Percentiles rank a stretch among this genome's conserved stretches.
Evolutionary conservation across 2,888 invertebrate genomes (phyloP).

Genomic region (Diogma glabrata): DNA sequence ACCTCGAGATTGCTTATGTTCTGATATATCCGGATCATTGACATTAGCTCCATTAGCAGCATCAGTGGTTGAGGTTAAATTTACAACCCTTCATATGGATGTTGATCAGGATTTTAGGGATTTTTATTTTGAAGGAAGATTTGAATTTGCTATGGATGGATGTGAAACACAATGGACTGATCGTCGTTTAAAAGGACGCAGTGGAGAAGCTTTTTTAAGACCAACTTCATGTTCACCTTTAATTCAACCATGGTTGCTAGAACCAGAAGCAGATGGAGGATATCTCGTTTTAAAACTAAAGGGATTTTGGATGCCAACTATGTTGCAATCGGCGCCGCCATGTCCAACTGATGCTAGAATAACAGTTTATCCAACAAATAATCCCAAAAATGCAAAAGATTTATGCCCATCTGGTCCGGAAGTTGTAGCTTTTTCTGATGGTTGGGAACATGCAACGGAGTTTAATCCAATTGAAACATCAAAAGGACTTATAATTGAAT

Average conservation of each 20-base stretch:
- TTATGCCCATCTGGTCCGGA: constrained; percentile 45
- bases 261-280: constrained; percentile 56
- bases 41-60: constrained; percentile 57
- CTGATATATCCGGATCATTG: constrained; percentile 53
- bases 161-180: constrained; percentile 56
- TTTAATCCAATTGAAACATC: constrained; percentile 15
- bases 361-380: constrained; percentile 44
- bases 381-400: constrained; percentile 31
- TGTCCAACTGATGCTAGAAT: constrained; percentile 62
- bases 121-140: constrained; percentile 66
- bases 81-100: constrained; percentile 66
- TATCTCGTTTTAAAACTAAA: constrained; percentile 60
- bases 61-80: constrained; percentile 57
- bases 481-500: constrained; percentile 15
- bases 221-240: constrained; percentile 42
- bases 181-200: constrained; percentile 53
- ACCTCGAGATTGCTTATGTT: constrained; percentile 61
- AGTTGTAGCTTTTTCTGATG: constrained; percentile 61
- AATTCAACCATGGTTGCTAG: constrained; percentile 63
- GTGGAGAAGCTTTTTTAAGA: constrained; percentile 58
- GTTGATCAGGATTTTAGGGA: constrained; percentile 69
- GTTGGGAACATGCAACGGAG: constrained; percentile 42
- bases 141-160: constrained; percentile 45
- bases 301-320: constrained; percentile 44
- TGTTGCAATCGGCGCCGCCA: constrained; percentile 29